Evolutionary conservation across 2,113 vertebrate species (phyloP).

Genomic region (Lycaon pictus): DNA sequence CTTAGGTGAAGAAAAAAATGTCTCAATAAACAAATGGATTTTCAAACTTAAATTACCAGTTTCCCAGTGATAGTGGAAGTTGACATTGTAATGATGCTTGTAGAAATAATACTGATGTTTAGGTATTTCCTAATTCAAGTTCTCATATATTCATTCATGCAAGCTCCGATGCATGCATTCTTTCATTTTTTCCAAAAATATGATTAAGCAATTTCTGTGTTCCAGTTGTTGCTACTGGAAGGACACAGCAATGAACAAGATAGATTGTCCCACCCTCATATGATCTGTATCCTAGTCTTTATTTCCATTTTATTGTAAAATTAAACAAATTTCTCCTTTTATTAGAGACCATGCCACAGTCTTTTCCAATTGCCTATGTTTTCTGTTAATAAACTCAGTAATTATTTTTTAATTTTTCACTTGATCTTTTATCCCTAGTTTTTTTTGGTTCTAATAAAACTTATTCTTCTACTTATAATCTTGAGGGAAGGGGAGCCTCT

Average conservation of each 20-base stretch:
- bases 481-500: neutral
- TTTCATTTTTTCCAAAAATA: neutral
- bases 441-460: neutral
- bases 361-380: neutral
- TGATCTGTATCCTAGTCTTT: neutral
- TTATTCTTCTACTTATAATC: neutral
- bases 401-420: neutral
- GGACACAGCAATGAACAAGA: neutral
- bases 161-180: neutral
- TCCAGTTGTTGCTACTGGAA: accelerated
- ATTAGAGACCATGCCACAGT: neutral
- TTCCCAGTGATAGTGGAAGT: neutral
- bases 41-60: neutral
- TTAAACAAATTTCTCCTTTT: neutral
- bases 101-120: neutral
- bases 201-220: neutral
- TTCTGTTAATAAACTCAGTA: neutral
- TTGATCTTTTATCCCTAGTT: neutral
- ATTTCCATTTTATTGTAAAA: neutral
- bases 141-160: neutral
- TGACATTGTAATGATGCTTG: neutral
- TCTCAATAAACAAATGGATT: neutral
- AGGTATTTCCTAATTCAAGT: neutral
- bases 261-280: neutral
- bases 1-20: neutral